phyloP scores from a whole-genome alignment of 2,113 vertebrate genomes.

The Pseudorasbora parva region DNA sequence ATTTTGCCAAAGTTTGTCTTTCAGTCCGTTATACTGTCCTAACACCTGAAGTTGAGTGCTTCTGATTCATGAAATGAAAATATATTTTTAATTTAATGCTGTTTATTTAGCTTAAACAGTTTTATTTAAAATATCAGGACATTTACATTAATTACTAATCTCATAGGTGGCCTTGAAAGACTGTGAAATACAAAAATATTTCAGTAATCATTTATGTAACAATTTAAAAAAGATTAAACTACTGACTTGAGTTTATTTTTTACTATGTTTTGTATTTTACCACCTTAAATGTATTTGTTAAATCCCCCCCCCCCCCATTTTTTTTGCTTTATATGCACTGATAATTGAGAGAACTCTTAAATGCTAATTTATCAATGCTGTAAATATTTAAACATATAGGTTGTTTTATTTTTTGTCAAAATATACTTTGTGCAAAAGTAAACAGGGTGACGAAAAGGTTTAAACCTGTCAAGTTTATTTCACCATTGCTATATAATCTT shows the following conservation, averaged over 20 bases:
- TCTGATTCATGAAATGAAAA: not conserved
- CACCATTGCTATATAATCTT: constrained; percentile 33
- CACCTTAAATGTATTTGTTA: not conserved
- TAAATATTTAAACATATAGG: constrained; percentile 81
- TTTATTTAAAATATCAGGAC: not conserved
- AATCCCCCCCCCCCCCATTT: not conserved
- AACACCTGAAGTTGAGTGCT: not conserved
- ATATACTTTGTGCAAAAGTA: constrained; percentile 67
- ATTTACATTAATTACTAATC: not conserved
- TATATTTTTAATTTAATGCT: not conserved
- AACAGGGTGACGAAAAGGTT: constrained; percentile 50
- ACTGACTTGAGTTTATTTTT: constrained; percentile 32
- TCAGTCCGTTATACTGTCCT: not conserved
- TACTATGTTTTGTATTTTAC: constrained; percentile 17
- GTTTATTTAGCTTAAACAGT: constrained; percentile 28
- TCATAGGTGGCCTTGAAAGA: constrained; percentile 36
- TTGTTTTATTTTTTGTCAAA: constrained; percentile 80
- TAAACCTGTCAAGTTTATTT: constrained; percentile 5
- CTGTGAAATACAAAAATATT: constrained; percentile 16
- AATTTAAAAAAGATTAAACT: constrained; percentile 14
- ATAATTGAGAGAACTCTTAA: constrained; percentile 41
- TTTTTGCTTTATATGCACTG: constrained; percentile 39
- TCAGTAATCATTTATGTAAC: not conserved
- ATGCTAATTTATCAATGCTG: constrained; percentile 82
- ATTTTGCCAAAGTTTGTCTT: constrained; percentile 37